These are phyloP conservation scores for Syngnathus scovelli DNA, from an alignment of 2,113 vertebrate genomes.

Conservation along the genomic window DNA sequence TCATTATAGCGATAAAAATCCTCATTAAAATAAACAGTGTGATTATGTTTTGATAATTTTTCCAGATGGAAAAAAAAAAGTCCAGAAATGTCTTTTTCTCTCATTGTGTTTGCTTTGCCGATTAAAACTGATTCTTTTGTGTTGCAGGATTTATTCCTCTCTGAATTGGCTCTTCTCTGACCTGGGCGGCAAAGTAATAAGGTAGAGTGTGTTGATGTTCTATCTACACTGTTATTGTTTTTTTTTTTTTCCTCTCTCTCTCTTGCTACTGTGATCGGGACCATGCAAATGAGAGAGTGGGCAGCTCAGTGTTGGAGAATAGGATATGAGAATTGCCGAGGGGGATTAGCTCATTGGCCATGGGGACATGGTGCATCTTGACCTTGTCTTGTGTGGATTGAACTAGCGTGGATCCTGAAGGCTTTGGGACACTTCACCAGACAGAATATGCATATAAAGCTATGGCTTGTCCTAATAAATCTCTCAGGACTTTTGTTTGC, in stretches of 20 bases:
- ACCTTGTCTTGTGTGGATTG: conserved; percentile 50
- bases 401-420: conserved; percentile 28
- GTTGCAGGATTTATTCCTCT: conserved; percentile 44
- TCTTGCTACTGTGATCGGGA: conserved; percentile 13
- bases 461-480: conserved; percentile 38
- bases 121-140: conserved; percentile 3
- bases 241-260: conserved; percentile 19
- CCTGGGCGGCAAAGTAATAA: conserved; percentile 24
- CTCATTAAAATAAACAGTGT: background rate
- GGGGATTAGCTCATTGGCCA: conserved; percentile 38
- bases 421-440: conserved; percentile 21
- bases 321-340: conserved; percentile 24
- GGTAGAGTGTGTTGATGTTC: conserved; percentile 29
- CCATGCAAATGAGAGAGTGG: conserved; percentile 28
- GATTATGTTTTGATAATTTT: background rate
- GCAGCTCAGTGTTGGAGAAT: conserved; percentile 28
- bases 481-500: conserved; percentile 34
- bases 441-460: background rate
- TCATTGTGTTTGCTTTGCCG: background rate
- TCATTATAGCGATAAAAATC: conserved; percentile 4
- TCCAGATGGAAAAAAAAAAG: background rate
- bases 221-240: conserved; percentile 17
- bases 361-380: conserved; percentile 39
- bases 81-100: background rate
- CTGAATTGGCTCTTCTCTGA: conserved; percentile 20